phyloP scores from a whole-genome alignment of 1,140 invertebrate genomes.

The Papilio machaon region DNA sequence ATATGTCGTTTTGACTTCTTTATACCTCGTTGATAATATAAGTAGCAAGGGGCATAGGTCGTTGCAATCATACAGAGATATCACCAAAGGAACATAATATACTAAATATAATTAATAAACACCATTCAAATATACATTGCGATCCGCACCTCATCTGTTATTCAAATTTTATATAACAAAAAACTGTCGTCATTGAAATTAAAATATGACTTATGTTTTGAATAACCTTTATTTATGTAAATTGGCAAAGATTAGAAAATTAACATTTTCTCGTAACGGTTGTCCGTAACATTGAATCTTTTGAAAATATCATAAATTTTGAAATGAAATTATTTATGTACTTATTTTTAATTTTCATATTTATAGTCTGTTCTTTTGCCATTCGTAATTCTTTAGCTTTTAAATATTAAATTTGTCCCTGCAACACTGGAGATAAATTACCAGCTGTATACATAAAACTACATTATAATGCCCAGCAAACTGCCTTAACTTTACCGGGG shows the following conservation, averaged over 20 bases:
- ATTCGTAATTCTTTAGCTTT: no score
- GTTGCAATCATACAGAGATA: conserved; percentile 76
- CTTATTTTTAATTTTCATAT: no score
- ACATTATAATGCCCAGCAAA: no score
- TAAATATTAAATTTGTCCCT: no score
- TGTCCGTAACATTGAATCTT: not conserved
- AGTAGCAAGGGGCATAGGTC: conserved; percentile 69
- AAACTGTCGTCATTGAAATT: not conserved
- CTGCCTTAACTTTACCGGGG: no score
- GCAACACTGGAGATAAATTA: no score
- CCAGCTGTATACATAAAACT: no score
- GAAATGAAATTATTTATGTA: no score
- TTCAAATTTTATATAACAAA: not conserved
- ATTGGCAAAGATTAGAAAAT: not conserved
- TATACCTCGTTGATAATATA: conserved; percentile 69
- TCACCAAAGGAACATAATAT: conserved; percentile 68
- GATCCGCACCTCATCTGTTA: conserved; percentile 38
- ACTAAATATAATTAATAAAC: conserved; percentile 58
- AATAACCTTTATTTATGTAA: conserved; percentile 1
- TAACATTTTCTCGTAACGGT: not conserved
- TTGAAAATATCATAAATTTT: not conserved
- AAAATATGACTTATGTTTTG: not conserved
- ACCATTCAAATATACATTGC: conserved; percentile 52
- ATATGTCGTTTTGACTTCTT: conserved; percentile 70
- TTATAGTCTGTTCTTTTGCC: no score